Conservation (phyloP, 2,888 invertebrate species). For the Sympetrum striolatum region DNA sequence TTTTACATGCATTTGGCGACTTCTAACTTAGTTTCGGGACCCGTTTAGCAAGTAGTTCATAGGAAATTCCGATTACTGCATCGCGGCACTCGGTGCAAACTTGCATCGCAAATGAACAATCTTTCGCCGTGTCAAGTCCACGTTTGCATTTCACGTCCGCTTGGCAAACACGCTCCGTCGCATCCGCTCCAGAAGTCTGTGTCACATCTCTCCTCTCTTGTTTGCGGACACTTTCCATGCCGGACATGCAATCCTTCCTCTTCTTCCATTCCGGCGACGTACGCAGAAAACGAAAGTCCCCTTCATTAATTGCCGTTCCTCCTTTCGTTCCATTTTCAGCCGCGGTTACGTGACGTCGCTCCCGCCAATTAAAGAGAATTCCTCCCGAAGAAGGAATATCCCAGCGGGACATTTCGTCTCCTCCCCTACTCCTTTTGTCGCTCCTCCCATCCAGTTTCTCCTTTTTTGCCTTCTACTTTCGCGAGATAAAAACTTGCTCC, state of each 20-base stretch:
- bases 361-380: background rate
- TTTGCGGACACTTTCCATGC: background rate
- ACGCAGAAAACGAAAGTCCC: too few relatives aligned
- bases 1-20: too few relatives aligned
- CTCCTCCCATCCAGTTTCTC: background rate
- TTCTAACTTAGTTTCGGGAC: too few relatives aligned
- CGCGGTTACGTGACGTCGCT: background rate
- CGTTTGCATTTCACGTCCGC: background rate
- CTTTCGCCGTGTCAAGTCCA: too few relatives aligned
- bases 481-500: too few relatives aligned
- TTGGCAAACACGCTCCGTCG: background rate
- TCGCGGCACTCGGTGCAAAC: too few relatives aligned
- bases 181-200: background rate
- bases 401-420: background rate
- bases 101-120: too few relatives aligned
- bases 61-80: too few relatives aligned
- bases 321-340: background rate
- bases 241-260: background rate
- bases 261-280: too few relatives aligned
- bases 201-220: background rate
- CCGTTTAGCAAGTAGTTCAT: too few relatives aligned
- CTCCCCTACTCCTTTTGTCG: background rate
- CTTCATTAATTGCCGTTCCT: background rate
- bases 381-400: too few relatives aligned
- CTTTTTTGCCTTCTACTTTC: too few relatives aligned